phyloP scores from a whole-genome alignment of 1,140 invertebrate genomes.

The Trypoxylus dichotomus region DNA sequence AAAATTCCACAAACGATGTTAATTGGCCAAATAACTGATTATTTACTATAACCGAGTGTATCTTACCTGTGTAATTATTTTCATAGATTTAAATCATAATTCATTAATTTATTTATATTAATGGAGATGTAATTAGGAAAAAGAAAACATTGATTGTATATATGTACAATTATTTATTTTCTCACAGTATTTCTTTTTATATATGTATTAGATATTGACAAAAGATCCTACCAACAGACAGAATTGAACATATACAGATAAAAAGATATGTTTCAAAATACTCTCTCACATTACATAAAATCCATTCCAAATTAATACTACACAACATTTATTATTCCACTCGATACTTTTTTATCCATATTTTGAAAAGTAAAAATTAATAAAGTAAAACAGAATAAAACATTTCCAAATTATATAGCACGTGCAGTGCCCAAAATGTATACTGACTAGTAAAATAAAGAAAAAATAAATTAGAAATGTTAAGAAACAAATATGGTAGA shows the following conservation, averaged over 20 bases:
- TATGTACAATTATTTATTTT: slow-evolving; percentile 5
- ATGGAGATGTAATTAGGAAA: background rate
- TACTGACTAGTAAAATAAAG: background rate
- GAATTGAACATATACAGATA: background rate
- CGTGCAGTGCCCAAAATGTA: background rate
- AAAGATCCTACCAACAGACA: background rate
- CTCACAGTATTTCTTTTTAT: background rate
- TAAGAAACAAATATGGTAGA: background rate
- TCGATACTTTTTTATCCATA: background rate
- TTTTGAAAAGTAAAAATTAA: background rate
- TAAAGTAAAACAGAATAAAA: background rate
- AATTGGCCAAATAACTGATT: too few relatives aligned
- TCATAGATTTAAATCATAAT: too few relatives aligned
- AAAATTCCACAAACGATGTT: too few relatives aligned
- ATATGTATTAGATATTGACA: too few relatives aligned
- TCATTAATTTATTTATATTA: too few relatives aligned
- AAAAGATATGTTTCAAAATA: background rate
- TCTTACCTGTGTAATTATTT: too few relatives aligned
- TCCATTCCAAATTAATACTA: background rate
- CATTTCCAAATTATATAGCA: background rate
- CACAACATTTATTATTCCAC: background rate
- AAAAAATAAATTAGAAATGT: background rate
- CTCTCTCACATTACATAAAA: background rate
- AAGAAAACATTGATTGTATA: background rate
- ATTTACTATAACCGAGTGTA: too few relatives aligned